phyloP scores from a whole-genome alignment of 2,113 vertebrate genomes.

The Gnathonemus echidnorhynchus region DNA sequence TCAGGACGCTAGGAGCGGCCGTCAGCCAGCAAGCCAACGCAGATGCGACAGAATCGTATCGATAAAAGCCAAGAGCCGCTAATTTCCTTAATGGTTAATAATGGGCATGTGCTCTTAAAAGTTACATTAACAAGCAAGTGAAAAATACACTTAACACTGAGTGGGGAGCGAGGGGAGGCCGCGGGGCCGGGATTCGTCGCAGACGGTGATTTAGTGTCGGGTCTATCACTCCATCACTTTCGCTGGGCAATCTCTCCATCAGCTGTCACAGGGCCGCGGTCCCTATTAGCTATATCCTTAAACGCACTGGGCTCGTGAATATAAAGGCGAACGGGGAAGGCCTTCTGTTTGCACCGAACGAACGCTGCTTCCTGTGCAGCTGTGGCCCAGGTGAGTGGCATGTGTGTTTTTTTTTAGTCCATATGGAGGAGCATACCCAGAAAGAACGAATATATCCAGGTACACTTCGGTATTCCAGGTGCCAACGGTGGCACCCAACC shows the following conservation, averaged over 20 bases:
- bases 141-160: slow-evolving; percentile 57
- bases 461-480: neutral
- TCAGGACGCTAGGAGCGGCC: neutral
- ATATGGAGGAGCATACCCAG: neutral
- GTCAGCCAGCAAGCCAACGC: neutral
- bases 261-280: slow-evolving; percentile 54
- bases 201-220: slow-evolving; percentile 54
- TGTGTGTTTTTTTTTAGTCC: neutral
- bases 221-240: slow-evolving; percentile 61
- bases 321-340: slow-evolving; percentile 67
- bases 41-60: slow-evolving; percentile 14
- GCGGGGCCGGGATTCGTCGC: slow-evolving; percentile 49
- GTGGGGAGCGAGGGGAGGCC: slow-evolving; percentile 51
- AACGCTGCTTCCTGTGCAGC: slow-evolving; percentile 50
- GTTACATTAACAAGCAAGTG: slow-evolving; percentile 50
- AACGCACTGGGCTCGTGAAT: slow-evolving; percentile 61
- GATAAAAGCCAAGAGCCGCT: slow-evolving; percentile 14
- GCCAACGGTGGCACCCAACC: neutral
- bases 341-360: slow-evolving; percentile 52
- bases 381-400: slow-evolving; percentile 35
- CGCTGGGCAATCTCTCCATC: slow-evolving; percentile 62
- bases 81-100: slow-evolving; percentile 31
- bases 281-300: slow-evolving; percentile 61
- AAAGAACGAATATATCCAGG: neutral
- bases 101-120: slow-evolving; percentile 38